Evolutionary conservation across 2,113 vertebrate species (phyloP), one percentile per base, ranked within the genome.

Genomic region (Saccopteryx bilineata): DNA sequence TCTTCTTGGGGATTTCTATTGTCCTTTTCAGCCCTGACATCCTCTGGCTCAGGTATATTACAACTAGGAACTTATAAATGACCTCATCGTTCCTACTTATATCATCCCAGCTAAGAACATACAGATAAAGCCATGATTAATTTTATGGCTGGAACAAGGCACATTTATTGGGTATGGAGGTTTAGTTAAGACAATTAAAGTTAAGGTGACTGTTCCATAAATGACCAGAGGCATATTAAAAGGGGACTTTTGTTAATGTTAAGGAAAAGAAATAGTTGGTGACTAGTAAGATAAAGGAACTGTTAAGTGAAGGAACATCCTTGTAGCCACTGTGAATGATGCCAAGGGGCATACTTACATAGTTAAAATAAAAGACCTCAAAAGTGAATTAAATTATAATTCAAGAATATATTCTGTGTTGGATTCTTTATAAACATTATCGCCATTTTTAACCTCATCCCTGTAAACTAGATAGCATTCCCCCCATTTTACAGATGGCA

Each of bases 111-210:
- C 71, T 50, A 61, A 50, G 89, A 94, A 91, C 83, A 91, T 63
- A 33, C 80, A 89, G 61, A 94, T 88, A 87, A 91, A 92, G 23
- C 90, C 54, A 61, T 12, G 39, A 72, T 78, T 82, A 79, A 96
- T 48, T 86, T 94, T 69, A 60, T 71, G 54, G 39, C 69, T 83
- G 48, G 89, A 82, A 87, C 68, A 75, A 94, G 60, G 54, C 75
- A 78, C 24, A 39, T 85, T 90, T 86, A 56, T 91, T 90, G 74
- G 54, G 17, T 90, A 33, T 56, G 10, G 65, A 97, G n/a, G 60
- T 92, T 96, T 92, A 84, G 52, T 86, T 68, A 88, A 93, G 85
- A 81, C 65, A 93, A 72, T 90, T 92, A 50, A 81, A 58, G 90
- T 94, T 80, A 95, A 92, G 26, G 24, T 31, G 87, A 84, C 84